Percentiles rank a stretch among this genome's conserved stretches.
Evolutionary conservation across 2,797 vertebrate genomes (phyloP).

Genomic region (Sus cebifrons): DNA sequence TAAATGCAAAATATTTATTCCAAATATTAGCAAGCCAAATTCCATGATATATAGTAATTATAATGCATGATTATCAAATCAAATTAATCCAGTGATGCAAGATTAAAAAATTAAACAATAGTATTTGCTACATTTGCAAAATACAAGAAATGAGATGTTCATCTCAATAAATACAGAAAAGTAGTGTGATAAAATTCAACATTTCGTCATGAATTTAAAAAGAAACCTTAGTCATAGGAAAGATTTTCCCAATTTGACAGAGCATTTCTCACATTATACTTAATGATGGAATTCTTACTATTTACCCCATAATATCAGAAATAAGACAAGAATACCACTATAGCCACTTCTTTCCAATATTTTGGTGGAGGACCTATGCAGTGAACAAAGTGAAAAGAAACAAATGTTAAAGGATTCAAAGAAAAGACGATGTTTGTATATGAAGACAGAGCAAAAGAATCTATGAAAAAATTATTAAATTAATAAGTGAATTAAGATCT

Average conservation of each 20-base stretch:
- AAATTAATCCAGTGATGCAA: background rate
- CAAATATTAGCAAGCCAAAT: conserved; percentile 48
- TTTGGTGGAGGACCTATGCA: background rate
- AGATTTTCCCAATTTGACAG: background rate
- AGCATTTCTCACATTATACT: background rate
- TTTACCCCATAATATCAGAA: background rate
- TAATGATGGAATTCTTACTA: background rate
- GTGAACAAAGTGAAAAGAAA: background rate
- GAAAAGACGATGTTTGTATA: background rate
- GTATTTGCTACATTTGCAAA: conserved; percentile 23
- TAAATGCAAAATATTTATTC: conserved; percentile 47
- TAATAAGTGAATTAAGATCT: background rate
- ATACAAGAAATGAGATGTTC: background rate
- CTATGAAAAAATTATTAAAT: background rate
- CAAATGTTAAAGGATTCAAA: background rate
- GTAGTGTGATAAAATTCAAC: background rate
- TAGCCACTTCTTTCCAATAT: background rate
- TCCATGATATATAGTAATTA: background rate
- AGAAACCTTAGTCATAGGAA: background rate
- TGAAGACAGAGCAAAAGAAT: conserved; percentile 4
- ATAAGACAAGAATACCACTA: background rate
- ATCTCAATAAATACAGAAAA: conserved; percentile 43
- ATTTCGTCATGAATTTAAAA: conserved; percentile 35
- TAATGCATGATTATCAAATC: background rate
- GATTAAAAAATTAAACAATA: background rate